A percentile compares a stretch with the other conserved stretches of the same genome.
Conservation (phyloP, 2,113 vertebrate genomes). For the Forbesichthys agassizii region DNA sequence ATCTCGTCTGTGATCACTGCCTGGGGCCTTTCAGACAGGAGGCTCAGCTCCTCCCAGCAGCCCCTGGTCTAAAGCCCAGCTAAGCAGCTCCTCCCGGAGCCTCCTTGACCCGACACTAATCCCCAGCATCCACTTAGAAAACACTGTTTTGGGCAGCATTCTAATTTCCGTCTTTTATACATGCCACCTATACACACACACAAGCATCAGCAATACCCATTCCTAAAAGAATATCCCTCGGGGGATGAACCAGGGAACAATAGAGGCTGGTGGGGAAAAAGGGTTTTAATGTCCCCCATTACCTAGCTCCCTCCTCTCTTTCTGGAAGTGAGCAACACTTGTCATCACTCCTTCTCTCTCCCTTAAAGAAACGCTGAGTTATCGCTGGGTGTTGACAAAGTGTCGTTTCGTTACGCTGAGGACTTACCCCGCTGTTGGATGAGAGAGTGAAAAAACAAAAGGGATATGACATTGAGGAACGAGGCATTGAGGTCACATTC, state of each 20-base stretch:
- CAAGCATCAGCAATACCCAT: slow-evolving; percentile 27
- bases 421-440: slow-evolving; percentile 5
- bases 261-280: slow-evolving; percentile 53
- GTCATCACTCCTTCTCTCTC: neutral
- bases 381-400: slow-evolving; percentile 25
- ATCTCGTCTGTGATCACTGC: slow-evolving; percentile 21
- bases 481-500: neutral
- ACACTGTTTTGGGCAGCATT: slow-evolving; percentile 42
- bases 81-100: slow-evolving; percentile 10
- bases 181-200: no score
- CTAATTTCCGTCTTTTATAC: slow-evolving; percentile 45
- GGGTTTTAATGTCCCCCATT: slow-evolving; percentile 64
- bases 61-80: neutral
- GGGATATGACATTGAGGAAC: neutral
- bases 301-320: slow-evolving; percentile 20
- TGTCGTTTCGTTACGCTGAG: neutral
- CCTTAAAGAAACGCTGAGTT: slow-evolving; percentile 9
- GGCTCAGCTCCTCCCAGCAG: neutral
- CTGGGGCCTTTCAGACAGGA: slow-evolving; percentile 15
- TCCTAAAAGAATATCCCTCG: slow-evolving; percentile 39
- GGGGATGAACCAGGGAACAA: slow-evolving; percentile 17
- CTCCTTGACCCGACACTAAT: slow-evolving; percentile 13
- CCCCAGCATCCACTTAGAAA: slow-evolving; percentile 20
- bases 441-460: neutral
- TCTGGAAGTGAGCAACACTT: slow-evolving; percentile 1